Evolutionary conservation across 2,888 invertebrate genomes (phyloP), one percentile per base, ranked within the genome.

Genomic region (Spialia ferax): DNA sequence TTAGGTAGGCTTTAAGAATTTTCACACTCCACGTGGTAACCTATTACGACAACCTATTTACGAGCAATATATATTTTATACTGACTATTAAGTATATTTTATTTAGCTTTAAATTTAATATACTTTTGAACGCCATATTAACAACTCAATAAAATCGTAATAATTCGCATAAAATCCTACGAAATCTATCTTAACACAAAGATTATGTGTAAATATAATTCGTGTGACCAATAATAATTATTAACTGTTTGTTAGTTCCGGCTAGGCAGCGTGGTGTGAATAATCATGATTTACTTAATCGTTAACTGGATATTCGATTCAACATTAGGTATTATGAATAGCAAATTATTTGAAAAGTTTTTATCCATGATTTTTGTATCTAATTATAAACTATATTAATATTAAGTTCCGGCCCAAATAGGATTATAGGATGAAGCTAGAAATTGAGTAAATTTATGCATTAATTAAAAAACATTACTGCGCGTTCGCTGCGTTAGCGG

Each of bases 401-500:
- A n/a, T n/a, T n/a, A n/a, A n/a, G n/a, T n/a, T n/a, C n/a, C n/a
- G n/a, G n/a, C n/a, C n/a, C n/a, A n/a, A n/a, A n/a, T n/a, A n/a
- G n/a, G n/a, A n/a, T n/a, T n/a, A n/a, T n/a, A n/a, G n/a, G n/a
- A 8, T 10, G 32, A 32, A 32, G 4, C 32, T 8, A 2, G 6
- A 0, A 18, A 45, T 18, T 15, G 8, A 45, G n/a, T n/a, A n/a
- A n/a, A n/a, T n/a, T 15, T 45, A 45, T 18, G 42, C 42, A 45
- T 45, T 18, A 45, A 45, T 45, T 45, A 45, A 45, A 45, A 45
- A 45, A 45, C 42, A 45, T 45, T 45, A 45, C 42, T 18, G 15
- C 18, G 15, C 42, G 15, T n/a, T n/a, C n/a, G n/a, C n/a, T n/a
- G n/a, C n/a, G n/a, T n/a, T n/a, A n/a, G n/a, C n/a, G n/a, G n/a